Conservation (phyloP, 2,888 invertebrate species). For the Vanessa cardui region DNA sequence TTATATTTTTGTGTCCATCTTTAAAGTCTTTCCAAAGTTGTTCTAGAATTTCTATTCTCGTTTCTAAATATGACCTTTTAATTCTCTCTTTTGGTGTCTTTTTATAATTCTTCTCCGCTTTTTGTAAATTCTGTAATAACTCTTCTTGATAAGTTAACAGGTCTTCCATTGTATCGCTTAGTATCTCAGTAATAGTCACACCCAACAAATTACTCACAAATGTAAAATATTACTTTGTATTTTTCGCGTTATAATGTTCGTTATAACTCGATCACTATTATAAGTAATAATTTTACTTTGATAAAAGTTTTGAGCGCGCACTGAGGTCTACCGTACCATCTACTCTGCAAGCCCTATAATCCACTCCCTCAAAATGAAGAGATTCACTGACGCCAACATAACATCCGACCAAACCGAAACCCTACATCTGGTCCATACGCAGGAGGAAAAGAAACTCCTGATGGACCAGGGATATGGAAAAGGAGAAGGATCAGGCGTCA, state of each 20-base stretch:
- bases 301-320: background rate
- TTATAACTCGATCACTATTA: background rate
- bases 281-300: background rate
- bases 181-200: background rate
- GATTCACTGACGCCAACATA: too few species aligned
- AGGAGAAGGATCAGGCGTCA: too few species aligned
- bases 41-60: background rate
- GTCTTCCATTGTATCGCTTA: background rate
- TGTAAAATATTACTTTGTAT: background rate
- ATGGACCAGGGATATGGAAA: too few species aligned
- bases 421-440: too few species aligned
- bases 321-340: too few species aligned
- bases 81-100: background rate
- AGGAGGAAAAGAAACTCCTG: too few species aligned
- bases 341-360: too few species aligned
- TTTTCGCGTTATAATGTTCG: background rate
- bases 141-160: background rate
- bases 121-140: background rate
- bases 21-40: constrained; percentile 1
- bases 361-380: too few species aligned
- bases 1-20: constrained; percentile 1
- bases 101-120: background rate
- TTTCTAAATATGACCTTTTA: constrained; percentile 1
- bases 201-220: background rate
- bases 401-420: too few species aligned